Percentiles rank a stretch among this genome's conserved stretches.
Conservation (phyloP, 1,140 invertebrate genomes). For the Drosophila bocqueti region DNA sequence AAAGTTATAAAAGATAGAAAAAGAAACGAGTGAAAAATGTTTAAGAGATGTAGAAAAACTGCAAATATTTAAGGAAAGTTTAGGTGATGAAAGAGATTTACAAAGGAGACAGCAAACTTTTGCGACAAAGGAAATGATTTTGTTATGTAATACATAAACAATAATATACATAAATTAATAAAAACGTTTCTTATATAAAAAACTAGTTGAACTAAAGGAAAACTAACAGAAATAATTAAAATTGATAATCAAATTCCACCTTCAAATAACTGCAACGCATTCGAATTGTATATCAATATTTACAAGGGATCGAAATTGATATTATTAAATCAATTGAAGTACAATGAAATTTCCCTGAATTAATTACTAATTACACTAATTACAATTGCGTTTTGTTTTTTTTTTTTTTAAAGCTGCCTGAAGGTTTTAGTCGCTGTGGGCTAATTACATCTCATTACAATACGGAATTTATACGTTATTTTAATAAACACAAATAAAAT, state of each 20-base stretch:
- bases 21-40: conserved; percentile 1
- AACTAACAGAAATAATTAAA: background rate
- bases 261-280: background rate
- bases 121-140: conserved; percentile 1
- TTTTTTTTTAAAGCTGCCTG: no score
- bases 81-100: background rate
- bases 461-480: no score
- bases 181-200: background rate
- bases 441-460: no score
- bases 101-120: background rate
- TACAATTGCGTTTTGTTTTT: no score
- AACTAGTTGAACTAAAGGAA: no score
- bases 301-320: background rate
- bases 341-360: background rate
- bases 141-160: background rate
- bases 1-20: conserved; percentile 6
- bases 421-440: no score
- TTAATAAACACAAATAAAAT: no score
- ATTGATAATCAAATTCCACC: no score
- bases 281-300: background rate
- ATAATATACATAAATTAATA: background rate
- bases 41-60: background rate
- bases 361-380: background rate
- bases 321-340: background rate
- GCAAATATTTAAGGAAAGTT: conserved; percentile 8